A percentile compares a stretch with the other conserved stretches of the same genome.
Evolutionary conservation across 2,797 vertebrate genomes (phyloP).

Genomic region (Peromyscus nudipes): DNA sequence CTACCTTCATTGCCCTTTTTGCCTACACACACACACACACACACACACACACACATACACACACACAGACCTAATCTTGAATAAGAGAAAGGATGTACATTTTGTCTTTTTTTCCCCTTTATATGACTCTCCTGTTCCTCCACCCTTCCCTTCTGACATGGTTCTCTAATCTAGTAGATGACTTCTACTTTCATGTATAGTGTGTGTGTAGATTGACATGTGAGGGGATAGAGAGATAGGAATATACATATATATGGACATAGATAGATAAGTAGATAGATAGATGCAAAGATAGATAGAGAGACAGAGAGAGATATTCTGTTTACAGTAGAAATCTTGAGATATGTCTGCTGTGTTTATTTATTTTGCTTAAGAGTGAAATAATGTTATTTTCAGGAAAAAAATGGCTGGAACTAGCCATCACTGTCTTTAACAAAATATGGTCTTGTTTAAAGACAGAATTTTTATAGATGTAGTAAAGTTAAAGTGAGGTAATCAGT

Average conservation of each 20-base stretch:
- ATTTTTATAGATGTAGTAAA: background rate
- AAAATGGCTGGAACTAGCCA: background rate
- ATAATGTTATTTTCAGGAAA: background rate
- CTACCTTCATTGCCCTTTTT: too few relatives aligned
- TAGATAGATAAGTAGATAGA: too few relatives aligned
- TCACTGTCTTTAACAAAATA: background rate
- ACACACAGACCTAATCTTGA: background rate
- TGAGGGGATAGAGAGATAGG: background rate
- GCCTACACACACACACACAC: background rate
- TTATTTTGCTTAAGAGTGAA: background rate
- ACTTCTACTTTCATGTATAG: background rate
- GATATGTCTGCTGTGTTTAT: background rate
- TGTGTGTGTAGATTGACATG: background rate
- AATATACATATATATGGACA: too few relatives aligned
- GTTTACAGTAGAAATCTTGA: background rate
- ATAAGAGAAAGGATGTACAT: background rate
- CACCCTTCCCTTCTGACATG: background rate
- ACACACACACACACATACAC: background rate
- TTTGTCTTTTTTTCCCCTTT: background rate
- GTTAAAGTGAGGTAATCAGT: background rate
- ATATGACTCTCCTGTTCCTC: background rate
- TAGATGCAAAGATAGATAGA: background rate
- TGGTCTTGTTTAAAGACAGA: background rate
- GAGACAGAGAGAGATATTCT: background rate
- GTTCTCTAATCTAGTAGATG: background rate